Evolutionary conservation across 2,113 vertebrate species (phyloP).

Genomic region (Zapus hudsonius): DNA sequence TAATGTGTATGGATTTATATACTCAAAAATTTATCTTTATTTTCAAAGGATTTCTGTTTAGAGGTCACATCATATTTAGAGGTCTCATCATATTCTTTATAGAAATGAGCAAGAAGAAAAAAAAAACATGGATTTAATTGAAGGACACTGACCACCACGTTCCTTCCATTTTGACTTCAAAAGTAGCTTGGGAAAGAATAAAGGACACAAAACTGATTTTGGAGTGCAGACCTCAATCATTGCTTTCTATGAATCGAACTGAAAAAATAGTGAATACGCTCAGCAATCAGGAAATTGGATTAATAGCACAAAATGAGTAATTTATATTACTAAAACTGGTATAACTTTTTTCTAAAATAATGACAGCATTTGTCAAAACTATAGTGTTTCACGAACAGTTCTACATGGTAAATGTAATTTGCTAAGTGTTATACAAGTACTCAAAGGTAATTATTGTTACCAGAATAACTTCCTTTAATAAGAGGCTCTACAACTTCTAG

Average conservation of each 20-base stretch:
- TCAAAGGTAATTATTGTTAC: background rate
- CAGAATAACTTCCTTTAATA: background rate
- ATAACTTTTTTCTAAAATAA: background rate
- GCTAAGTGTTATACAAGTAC: background rate
- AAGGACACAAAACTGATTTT: background rate
- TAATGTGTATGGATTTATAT: no score
- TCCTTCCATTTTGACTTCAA: background rate
- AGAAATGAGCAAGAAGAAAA: background rate
- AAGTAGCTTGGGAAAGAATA: background rate
- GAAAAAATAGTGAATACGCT: background rate
- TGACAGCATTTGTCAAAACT: background rate
- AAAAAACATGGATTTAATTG: background rate
- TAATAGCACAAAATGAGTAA: background rate
- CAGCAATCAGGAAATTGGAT: constrained; percentile 9
- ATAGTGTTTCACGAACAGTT: background rate
- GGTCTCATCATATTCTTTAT: background rate
- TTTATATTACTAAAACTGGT: background rate
- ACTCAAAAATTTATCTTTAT: no score
- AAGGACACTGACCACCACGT: background rate
- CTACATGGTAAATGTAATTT: background rate
- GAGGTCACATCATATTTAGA: no score
- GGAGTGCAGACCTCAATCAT: background rate
- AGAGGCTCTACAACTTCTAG: background rate
- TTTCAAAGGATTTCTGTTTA: no score
- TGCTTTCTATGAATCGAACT: background rate